Percentiles rank a stretch among this genome's conserved stretches.
Evolutionary conservation across 2,888 invertebrate genomes (phyloP).

Genomic region (Parapristionchus giblindavisi): DNA sequence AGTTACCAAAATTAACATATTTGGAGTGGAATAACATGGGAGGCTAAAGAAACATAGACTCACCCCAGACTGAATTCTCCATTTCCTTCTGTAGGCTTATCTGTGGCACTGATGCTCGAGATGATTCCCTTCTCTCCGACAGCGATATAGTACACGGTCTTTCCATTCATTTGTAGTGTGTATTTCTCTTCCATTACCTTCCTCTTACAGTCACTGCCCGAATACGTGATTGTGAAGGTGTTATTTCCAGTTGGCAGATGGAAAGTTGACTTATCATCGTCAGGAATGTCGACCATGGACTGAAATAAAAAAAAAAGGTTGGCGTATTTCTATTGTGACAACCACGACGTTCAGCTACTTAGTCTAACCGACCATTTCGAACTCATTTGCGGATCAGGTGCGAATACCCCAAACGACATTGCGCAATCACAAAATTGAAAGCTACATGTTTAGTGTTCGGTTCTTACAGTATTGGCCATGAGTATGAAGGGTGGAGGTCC

Average conservation of each 20-base stretch:
- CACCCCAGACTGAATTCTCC: slow-evolving; percentile 61
- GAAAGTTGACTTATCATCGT: neutral
- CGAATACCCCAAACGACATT: too few relatives aligned
- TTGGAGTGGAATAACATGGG: too few relatives aligned
- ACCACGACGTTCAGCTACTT: too few relatives aligned
- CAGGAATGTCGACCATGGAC: slow-evolving; percentile 24
- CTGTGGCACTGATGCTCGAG: slow-evolving; percentile 2
- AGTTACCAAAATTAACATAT: too few relatives aligned
- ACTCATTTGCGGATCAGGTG: too few relatives aligned
- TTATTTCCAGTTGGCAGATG: neutral
- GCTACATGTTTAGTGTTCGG: too few relatives aligned
- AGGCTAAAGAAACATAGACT: neutral
- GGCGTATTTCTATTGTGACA: neutral
- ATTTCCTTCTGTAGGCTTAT: slow-evolving; percentile 60
- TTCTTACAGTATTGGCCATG: neutral
- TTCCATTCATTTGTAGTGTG: neutral
- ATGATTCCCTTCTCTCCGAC: slow-evolving; percentile 32
- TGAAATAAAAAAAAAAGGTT: too few relatives aligned
- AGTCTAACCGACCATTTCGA: too few relatives aligned
- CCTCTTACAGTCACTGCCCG: neutral
- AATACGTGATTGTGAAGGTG: neutral
- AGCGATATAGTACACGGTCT: slow-evolving; percentile 32
- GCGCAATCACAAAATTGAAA: too few relatives aligned
- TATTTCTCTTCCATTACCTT: neutral
- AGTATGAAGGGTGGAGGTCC: neutral